Evolutionary conservation across 1,140 invertebrate species (phyloP).

Genomic region (Pachyrhynchus sulphureomaculatus): DNA sequence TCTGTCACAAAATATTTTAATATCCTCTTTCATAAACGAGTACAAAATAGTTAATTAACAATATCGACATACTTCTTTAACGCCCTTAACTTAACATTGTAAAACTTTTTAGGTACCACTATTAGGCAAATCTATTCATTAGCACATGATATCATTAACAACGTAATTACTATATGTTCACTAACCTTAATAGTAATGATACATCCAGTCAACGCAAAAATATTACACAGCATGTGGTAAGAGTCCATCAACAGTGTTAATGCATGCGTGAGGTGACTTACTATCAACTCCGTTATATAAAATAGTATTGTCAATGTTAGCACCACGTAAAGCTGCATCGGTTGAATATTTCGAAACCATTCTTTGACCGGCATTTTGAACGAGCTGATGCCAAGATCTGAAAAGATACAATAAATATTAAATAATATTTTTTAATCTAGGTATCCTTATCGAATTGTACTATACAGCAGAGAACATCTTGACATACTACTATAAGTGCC

Average conservation of each 20-base stretch:
- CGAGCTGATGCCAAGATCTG: too few species aligned
- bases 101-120: too few species aligned
- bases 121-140: neutral
- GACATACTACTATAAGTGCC: too few species aligned
- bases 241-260: slow-evolving; percentile 80
- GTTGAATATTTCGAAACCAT: slow-evolving; percentile 68
- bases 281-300: slow-evolving; percentile 71
- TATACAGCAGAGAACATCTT: too few species aligned
- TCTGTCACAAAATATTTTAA: too few species aligned
- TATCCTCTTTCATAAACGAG: too few species aligned
- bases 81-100: too few species aligned
- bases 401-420: too few species aligned
- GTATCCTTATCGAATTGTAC: too few species aligned
- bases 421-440: too few species aligned
- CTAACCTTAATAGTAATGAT: slow-evolving; percentile 73
- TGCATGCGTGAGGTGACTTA: slow-evolving; percentile 79
- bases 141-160: neutral
- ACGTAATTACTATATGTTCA: neutral
- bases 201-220: slow-evolving; percentile 70
- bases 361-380: slow-evolving; percentile 59
- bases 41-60: too few species aligned
- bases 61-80: too few species aligned
- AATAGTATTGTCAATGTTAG: slow-evolving; percentile 69
- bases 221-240: slow-evolving; percentile 84
- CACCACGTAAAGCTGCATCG: slow-evolving; percentile 70